phyloP scores from a whole-genome alignment of 2,888 invertebrate species.

The Chloroclystis v-ata region DNA sequence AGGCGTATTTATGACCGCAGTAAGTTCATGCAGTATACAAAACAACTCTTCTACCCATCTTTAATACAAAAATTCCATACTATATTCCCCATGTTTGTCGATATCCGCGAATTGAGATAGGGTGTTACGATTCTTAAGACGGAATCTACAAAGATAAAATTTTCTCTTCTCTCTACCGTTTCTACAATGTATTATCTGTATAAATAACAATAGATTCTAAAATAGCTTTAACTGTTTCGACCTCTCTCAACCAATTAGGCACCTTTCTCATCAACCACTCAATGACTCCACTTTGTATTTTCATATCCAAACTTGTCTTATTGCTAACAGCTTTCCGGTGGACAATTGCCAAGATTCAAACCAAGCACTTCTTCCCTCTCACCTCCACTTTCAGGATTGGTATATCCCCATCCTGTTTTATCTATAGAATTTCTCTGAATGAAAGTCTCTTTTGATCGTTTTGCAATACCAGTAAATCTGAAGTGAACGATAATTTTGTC shows the following conservation, averaged over 20 bases:
- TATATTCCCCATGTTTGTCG: no score
- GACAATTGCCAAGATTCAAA: slow-evolving; percentile 74
- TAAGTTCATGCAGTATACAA: no score
- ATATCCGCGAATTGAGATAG: no score
- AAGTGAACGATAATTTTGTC: slow-evolving; percentile 68
- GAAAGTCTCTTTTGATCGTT: slow-evolving; percentile 65
- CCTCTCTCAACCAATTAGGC: slow-evolving; percentile 56
- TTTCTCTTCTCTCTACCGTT: no score
- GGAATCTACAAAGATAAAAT: no score
- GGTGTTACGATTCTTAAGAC: no score
- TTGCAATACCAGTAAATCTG: slow-evolving; percentile 64
- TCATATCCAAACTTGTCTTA: slow-evolving; percentile 58
- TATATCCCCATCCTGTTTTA: slow-evolving; percentile 45
- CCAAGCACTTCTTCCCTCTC: slow-evolving; percentile 49
- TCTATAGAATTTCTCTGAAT: slow-evolving; percentile 68
- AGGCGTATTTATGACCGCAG: no score
- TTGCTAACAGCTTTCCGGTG: slow-evolving; percentile 74
- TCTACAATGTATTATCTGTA: no score
- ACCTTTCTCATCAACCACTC: slow-evolving; percentile 50
- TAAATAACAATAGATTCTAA: neutral
- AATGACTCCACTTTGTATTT: slow-evolving; percentile 69
- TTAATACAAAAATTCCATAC: no score
- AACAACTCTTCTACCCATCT: no score
- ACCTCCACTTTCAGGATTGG: slow-evolving; percentile 29
- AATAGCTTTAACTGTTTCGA: slow-evolving; percentile 31